phyloP scores from a whole-genome alignment of 2,888 invertebrate genomes.

The Ophion slaviceki region DNA sequence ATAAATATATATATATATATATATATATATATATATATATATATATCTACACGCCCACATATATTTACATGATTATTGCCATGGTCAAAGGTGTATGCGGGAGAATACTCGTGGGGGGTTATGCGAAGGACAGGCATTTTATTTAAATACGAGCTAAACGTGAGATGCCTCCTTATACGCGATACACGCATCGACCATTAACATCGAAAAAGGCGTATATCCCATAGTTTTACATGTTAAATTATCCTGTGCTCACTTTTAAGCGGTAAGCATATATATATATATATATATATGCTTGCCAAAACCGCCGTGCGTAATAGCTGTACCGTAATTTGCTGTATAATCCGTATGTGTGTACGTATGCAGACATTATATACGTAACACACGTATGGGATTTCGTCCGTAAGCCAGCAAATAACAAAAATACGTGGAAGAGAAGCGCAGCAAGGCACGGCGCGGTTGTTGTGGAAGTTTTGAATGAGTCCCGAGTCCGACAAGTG shows the following conservation, averaged over 20 bases:
- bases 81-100: not conserved
- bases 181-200: conserved; percentile 4
- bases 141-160: conserved; percentile 30
- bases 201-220: conserved; percentile 19
- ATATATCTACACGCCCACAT: not conserved
- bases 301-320: conserved; percentile 37
- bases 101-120: not conserved
- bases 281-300: not conserved
- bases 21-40: not conserved
- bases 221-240: conserved; percentile 29
- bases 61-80: conserved; percentile 10
- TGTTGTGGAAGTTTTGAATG: conserved; percentile 64
- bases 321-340: conserved; percentile 46
- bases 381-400: not conserved
- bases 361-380: not conserved
- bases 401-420: conserved; percentile 60
- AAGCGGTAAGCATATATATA: not conserved
- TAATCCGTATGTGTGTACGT: not conserved
- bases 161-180: conserved; percentile 17
- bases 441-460: conserved; percentile 34
- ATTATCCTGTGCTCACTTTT: conserved; percentile 27
- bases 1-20: not conserved
- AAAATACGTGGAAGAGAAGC: conserved; percentile 53
- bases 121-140: conserved; percentile 23
- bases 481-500: conserved; percentile 59